Percentiles rank a stretch among this genome's conserved stretches.
Evolutionary conservation across 2,888 invertebrate genomes (phyloP).

Genomic region (Mechanitis mazaeus): DNA sequence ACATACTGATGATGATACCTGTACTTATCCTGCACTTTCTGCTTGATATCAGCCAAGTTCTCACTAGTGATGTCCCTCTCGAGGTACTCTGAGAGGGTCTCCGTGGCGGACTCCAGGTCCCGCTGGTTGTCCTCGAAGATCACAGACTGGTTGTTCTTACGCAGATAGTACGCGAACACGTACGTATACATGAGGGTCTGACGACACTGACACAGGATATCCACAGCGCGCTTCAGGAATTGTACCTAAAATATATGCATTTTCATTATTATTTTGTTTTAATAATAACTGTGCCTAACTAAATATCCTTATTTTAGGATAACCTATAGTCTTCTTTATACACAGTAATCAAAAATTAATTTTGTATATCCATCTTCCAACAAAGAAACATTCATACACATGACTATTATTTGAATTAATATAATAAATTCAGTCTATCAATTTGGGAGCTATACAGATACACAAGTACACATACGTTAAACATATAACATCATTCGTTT

Average conservation of each 20-base stretch:
- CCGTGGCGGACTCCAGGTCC: slow-evolving; percentile 98
- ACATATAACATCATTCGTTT: too few relatives aligned
- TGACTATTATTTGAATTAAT: too few relatives aligned
- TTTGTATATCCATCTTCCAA: too few relatives aligned
- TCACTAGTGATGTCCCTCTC: slow-evolving; percentile 98
- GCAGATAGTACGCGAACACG: slow-evolving; percentile 98
- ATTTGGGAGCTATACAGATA: too few relatives aligned
- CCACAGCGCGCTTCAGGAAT: slow-evolving; percentile 98
- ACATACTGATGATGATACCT: slow-evolving; percentile 73
- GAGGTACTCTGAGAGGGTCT: slow-evolving; percentile 97
- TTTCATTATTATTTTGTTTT: neutral
- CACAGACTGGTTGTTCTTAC: slow-evolving; percentile 98
- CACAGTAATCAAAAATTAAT: too few relatives aligned
- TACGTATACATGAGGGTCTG: slow-evolving; percentile 99
- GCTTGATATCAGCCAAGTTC: slow-evolving; percentile 97
- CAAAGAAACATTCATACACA: too few relatives aligned
- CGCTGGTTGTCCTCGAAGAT: slow-evolving; percentile 99
- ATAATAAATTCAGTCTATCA: too few relatives aligned
- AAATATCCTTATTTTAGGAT: too few relatives aligned
- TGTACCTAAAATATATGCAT: slow-evolving; percentile 81
- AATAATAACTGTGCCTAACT: too few relatives aligned
- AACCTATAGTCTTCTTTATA: too few relatives aligned
- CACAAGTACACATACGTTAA: too few relatives aligned
- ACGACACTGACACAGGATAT: slow-evolving; percentile 96
- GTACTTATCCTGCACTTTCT: slow-evolving; percentile 98